These are phyloP conservation scores for Drosophila quadrilineata DNA, from an alignment of 1,140 invertebrate genomes.

Conservation along the genomic window DNA sequence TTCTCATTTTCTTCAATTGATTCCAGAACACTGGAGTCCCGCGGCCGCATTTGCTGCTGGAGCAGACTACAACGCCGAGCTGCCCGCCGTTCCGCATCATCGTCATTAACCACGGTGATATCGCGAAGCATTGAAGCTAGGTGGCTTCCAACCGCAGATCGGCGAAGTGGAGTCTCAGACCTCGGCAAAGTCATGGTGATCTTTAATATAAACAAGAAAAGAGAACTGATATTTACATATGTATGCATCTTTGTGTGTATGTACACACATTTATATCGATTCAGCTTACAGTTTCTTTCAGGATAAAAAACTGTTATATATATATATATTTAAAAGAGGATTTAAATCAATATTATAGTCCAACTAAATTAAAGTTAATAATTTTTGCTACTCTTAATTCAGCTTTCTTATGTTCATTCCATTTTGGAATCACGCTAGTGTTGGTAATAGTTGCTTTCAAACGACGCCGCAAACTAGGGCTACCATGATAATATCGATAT, in stretches of 20 bases:
- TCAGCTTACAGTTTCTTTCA: slow-evolving; percentile 5
- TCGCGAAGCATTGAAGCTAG: slow-evolving; percentile 47
- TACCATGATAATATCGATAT: slow-evolving; percentile 17
- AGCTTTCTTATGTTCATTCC: slow-evolving; percentile 35
- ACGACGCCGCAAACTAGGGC: slow-evolving; percentile 68
- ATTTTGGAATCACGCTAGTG: slow-evolving; percentile 40
- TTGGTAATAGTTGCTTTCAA: slow-evolving; percentile 75
- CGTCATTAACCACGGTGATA: slow-evolving; percentile 64
- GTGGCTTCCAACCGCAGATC: slow-evolving; percentile 68
- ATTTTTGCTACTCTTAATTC: slow-evolving; percentile 27
- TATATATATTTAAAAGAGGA: no score
- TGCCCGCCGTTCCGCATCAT: slow-evolving; percentile 74
- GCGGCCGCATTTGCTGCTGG: slow-evolving; percentile 32
- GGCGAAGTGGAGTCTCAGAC: slow-evolving; percentile 71
- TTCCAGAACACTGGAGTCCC: slow-evolving; percentile 30
- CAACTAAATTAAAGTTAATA: slow-evolving; percentile 21
- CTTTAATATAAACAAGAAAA: slow-evolving; percentile 2
- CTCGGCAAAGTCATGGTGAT: slow-evolving; percentile 62
- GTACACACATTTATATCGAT: no score
- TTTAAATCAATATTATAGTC: background rate
- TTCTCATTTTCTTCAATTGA: slow-evolving; percentile 74
- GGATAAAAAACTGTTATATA: no score
- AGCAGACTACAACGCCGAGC: slow-evolving; percentile 61
- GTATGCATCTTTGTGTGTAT: no score
- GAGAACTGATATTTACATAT: no score